Evolutionary conservation across 2,113 vertebrate species (phyloP).

Genomic region (Peromyscus leucopus): DNA sequence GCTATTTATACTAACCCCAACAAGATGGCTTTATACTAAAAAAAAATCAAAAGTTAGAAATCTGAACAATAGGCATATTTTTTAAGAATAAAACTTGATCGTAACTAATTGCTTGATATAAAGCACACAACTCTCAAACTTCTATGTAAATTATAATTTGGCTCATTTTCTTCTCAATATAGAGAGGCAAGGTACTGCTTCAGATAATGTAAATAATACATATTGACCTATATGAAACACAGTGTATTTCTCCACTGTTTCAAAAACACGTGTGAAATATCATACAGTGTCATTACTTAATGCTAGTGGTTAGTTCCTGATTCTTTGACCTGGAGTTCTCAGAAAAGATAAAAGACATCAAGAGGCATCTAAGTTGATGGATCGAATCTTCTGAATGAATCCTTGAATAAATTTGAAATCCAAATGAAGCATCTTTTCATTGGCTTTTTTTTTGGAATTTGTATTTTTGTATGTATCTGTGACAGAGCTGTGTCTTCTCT

Average conservation of each 20-base stretch:
- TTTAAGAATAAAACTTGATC: constrained; percentile 25
- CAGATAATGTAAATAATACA: neutral
- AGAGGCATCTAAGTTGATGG: neutral
- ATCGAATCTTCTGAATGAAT: neutral
- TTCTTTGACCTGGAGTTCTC: neutral
- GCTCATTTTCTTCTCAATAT: neutral
- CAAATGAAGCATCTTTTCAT: neutral
- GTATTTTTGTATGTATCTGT: neutral
- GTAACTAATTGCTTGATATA: neutral
- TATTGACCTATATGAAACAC: neutral
- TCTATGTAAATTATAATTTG: neutral
- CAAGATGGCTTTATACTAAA: neutral
- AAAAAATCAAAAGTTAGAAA: neutral
- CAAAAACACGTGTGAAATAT: neutral
- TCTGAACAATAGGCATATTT: neutral
- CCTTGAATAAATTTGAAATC: neutral
- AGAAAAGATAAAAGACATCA: neutral
- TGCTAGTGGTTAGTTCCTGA: neutral
- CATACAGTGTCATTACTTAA: neutral
- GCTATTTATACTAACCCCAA: too few species aligned
- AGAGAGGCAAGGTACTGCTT: neutral
- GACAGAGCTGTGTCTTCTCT: neutral
- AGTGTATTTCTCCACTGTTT: neutral
- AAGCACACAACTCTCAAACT: neutral
- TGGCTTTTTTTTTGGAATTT: neutral